Conservation (phyloP, 2,888 invertebrate species). For the Disparrhopalites patrizii region DNA sequence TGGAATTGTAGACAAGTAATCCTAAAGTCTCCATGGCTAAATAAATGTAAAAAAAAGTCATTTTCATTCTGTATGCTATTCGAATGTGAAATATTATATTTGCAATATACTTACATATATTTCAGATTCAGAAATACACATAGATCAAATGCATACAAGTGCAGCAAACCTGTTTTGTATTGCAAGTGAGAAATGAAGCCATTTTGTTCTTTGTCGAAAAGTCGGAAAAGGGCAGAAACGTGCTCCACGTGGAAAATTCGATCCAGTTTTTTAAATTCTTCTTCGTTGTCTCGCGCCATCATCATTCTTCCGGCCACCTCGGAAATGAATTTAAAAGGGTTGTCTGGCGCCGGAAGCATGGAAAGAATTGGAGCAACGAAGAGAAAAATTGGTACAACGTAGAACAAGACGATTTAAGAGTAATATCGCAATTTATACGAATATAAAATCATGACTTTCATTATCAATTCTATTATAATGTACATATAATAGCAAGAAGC, state of each 20-base stretch:
- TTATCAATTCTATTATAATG: no score
- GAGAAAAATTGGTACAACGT: no score
- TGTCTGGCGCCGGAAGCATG: neutral
- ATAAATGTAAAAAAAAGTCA: no score
- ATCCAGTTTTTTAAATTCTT: conserved; percentile 3
- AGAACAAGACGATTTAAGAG: no score
- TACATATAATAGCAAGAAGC: no score
- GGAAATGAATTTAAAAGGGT: conserved; percentile 22
- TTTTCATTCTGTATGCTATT: neutral
- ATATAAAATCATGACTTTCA: no score
- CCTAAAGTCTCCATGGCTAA: conserved; percentile 20
- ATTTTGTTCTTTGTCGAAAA: conserved; percentile 26
- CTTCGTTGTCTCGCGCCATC: conserved; percentile 1
- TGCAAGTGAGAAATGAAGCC: conserved; percentile 13
- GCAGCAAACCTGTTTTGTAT: conserved; percentile 21
- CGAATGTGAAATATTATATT: neutral
- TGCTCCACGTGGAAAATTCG: conserved; percentile 11
- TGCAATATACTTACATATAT: neutral
- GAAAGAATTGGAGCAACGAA: neutral
- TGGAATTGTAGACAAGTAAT: conserved; percentile 4
- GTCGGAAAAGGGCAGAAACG: conserved; percentile 11
- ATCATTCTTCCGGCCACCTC: conserved; percentile 17
- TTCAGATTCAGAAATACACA: neutral
- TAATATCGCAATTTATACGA: no score
- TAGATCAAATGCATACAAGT: neutral